Evolutionary conservation across 1,140 invertebrate genomes (phyloP).

Genomic region (Coptotermes formosanus): DNA sequence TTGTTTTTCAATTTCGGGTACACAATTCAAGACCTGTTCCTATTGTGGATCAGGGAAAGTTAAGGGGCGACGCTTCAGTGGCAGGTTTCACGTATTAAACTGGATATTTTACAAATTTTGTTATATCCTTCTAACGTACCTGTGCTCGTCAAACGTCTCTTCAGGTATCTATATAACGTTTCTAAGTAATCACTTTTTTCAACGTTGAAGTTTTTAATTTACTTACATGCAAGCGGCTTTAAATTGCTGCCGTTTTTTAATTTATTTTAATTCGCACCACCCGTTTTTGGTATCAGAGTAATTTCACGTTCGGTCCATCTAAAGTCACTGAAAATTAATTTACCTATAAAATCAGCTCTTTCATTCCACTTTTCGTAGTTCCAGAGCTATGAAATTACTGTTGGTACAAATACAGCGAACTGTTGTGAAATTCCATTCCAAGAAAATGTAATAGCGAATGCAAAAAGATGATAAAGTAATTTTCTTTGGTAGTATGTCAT

Average conservation of each 20-base stretch:
- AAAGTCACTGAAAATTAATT: not conserved
- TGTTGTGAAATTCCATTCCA: not conserved
- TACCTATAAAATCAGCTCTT: not conserved
- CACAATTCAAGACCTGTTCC: too few relatives aligned
- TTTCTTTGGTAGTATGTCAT: not conserved
- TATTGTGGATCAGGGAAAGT: too few relatives aligned
- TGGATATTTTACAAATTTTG: not conserved
- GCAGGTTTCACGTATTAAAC: too few relatives aligned
- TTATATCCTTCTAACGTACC: not conserved
- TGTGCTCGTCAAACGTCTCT: not conserved
- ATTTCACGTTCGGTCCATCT: not conserved
- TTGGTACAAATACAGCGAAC: not conserved
- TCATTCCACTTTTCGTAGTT: not conserved
- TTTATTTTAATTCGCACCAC: too few relatives aligned
- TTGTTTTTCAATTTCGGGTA: too few relatives aligned
- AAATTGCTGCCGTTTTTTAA: not conserved
- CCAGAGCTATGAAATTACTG: not conserved
- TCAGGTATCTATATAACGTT: not conserved
- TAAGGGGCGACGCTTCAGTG: too few relatives aligned
- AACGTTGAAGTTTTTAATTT: not conserved
- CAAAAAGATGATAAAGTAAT: not conserved
- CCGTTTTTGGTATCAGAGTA: not conserved
- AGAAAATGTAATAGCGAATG: too few relatives aligned
- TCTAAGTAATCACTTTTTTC: not conserved
- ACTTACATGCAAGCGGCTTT: not conserved